Evolutionary conservation across 2,113 vertebrate genomes (phyloP), one percentile per base, ranked within the genome.

Genomic region (Psittacara wagleri): DNA sequence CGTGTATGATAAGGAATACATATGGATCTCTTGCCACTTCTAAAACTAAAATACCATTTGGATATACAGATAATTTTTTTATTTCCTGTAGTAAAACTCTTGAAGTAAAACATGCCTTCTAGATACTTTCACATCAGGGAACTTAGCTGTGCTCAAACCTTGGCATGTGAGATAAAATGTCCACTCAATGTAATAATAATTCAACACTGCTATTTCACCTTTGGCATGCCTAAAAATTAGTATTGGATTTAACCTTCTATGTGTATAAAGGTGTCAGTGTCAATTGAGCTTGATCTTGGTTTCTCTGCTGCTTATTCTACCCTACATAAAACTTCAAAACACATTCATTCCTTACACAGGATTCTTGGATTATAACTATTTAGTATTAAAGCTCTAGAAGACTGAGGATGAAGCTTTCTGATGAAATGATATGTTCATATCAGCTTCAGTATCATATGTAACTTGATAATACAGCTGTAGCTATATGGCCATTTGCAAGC

Each of bases 51-150:
- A 79, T 48, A 28, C 29, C 24, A 25, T 80, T 78, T 95, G 22
- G 82, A 37, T 83, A 74, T 52, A 46, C 83, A 78, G 46, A 17
- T 80, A 59, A 55, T 74, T 2, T 33, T 77, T 89, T 87, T 87
- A 68, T 92, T 92, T 43, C 55, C 20, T 80, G 1, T 46, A 83
- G 37, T 94, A 86, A 96, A 93, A 72, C 11, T 75, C 68, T 72
- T 68, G 57, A 93, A 91, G 28, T 52, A 84, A 96, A 97, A 86
- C 31, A 72, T 83, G 76, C 59, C 79, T 96, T 94, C 86, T 73
- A 90, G 83, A 84, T 86, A 37, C 68, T 91, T 92, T 91, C 76
- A 67, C 48, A 57, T 75, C 2, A 17, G 25, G 27, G n/a, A 85
- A 46, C 25, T 94, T 82, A 88, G 63, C 73, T 94, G 54, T 94